These are phyloP conservation scores for Crambe crambe DNA, from an alignment of 37 sponge, comb jelly and placozoan species.

Conservation along the genomic window DNA sequence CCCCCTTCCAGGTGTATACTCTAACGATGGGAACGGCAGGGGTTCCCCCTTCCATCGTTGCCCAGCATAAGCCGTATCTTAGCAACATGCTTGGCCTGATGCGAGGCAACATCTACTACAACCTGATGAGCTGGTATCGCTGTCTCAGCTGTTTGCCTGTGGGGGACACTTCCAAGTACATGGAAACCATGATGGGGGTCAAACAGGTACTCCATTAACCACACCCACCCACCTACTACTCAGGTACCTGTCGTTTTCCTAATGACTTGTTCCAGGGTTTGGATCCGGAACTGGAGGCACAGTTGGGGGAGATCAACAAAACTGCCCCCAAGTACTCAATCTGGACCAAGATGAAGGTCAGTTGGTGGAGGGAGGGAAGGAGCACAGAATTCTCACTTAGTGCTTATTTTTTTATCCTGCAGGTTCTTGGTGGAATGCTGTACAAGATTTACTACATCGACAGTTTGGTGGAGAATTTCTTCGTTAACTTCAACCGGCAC, in stretches of 20 bases:
- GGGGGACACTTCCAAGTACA: conserved; percentile 81
- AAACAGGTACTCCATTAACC: conserved; percentile 88
- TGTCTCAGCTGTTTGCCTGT: conserved; percentile 71
- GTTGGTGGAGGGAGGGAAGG: background rate
- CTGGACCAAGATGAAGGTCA: conserved; percentile 68
- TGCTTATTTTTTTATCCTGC: background rate
- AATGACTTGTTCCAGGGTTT: conserved; percentile 37
- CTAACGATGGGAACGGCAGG: conserved; percentile 61
- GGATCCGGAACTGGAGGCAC: conserved; percentile 71
- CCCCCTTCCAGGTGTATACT: conserved; percentile 90
- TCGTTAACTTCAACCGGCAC: conserved; percentile 67
- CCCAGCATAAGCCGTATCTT: conserved; percentile 57
- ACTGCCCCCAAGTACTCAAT: conserved; percentile 70
- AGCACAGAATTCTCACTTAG: background rate
- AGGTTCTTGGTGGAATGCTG: conserved; percentile 22
- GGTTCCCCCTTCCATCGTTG: conserved; percentile 62
- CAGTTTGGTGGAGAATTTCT: conserved; percentile 69
- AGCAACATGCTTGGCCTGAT: conserved; percentile 86
- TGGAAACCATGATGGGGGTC: conserved; percentile 96
- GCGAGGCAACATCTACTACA: conserved; percentile 90
- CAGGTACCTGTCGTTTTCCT: background rate
- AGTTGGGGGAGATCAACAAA: conserved; percentile 56
- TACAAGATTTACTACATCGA: conserved; percentile 77
- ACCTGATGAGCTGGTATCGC: conserved; percentile 91
- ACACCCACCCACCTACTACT: background rate